Base-by-base conservation (phyloP, 2,113 vertebrate genomes). In the Neotragus pygmaeus region DNA sequence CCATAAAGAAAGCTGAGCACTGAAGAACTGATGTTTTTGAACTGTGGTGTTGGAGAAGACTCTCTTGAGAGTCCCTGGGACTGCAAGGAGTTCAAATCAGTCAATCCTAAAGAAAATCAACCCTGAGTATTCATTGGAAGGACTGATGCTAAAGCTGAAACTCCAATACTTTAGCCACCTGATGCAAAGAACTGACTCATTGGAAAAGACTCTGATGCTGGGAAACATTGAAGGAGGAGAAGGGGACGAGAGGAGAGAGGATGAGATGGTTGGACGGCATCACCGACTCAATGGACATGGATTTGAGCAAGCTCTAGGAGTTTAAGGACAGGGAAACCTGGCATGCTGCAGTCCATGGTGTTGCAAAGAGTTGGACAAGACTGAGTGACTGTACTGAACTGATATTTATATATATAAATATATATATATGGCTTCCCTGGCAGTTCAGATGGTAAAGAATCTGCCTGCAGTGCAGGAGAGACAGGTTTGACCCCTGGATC, bases 281-380 rank as follows among this genome's bases (percentile, higher is more conserved):
- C 33, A 66, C 17, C 0, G 0, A 66, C n/a, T 66, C n/a, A 21
- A 21, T 36, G 33, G n/a, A 66, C 64, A 66, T 21, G n/a, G 17
- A 2, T 66, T 66, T 21, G 33, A 66, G 64, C 17, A 66, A 66
- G 8, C 9, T 21, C 33, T 66, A n/a, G 17, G n/a, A 36, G 16
- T 66, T 36, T 8, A 36, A 66, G 17, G 64, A 66, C 9, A 66
- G 17, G 64, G n/a, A 66, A 21, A 36, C 9, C 64, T 66, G 64
- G 33, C 2, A 0, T 66, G n/a, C 33, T 66, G n/a, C 8, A 66
- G 64, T 36, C 33, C 33, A 19, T 36, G 64, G 17, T 8, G 8
- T 66, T 10, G 64, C 8, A 36, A 66, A 66, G 64, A 66, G 64
- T 21, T 66, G 64, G 64, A 66, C 17, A 36, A 1, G 33, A 66